Percentiles rank a stretch among this genome's conserved stretches.
Conservation (phyloP, 2,113 vertebrate species). For the Pyxicephalus adspersus region DNA sequence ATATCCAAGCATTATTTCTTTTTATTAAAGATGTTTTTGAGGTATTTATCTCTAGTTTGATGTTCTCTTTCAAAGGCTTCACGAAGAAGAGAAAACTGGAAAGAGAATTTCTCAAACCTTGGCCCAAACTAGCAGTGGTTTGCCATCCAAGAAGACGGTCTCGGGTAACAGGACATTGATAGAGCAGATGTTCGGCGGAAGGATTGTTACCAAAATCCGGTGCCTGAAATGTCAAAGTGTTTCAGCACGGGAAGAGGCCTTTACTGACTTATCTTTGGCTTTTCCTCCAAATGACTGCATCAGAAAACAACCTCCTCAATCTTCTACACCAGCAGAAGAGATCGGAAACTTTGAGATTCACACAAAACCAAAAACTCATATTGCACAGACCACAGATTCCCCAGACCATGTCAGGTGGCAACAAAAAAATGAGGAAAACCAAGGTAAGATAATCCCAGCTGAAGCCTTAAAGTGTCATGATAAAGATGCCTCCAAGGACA, state of each 20-base stretch:
- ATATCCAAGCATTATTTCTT: neutral
- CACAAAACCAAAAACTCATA: constrained; percentile 25
- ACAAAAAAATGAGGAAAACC: constrained; percentile 16
- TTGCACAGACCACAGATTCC: constrained; percentile 52
- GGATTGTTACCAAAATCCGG: constrained; percentile 79
- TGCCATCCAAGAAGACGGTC: constrained; percentile 59
- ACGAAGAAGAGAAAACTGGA: constrained; percentile 80
- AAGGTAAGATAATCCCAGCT: neutral
- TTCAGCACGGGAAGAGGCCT: constrained; percentile 79
- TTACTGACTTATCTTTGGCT: constrained; percentile 81
- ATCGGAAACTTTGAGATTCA: constrained; percentile 44
- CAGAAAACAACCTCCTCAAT: neutral
- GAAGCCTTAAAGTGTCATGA: constrained; percentile 59
- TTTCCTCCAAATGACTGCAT: constrained; percentile 70
- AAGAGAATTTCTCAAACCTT: constrained; percentile 76
- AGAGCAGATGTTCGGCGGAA: constrained; percentile 84
- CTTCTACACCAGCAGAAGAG: constrained; percentile 61
- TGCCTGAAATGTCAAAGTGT: constrained; percentile 77
- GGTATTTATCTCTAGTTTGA: neutral
- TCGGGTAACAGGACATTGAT: constrained; percentile 70
- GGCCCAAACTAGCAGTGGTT: constrained; percentile 67
- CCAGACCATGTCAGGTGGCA: constrained; percentile 62
- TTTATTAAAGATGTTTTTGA: neutral
- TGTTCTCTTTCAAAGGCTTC: constrained; percentile 67
- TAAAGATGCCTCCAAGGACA: neutral